phyloP scores from a whole-genome alignment of 2,888 invertebrate genomes.

The Dolomedes plantarius region DNA sequence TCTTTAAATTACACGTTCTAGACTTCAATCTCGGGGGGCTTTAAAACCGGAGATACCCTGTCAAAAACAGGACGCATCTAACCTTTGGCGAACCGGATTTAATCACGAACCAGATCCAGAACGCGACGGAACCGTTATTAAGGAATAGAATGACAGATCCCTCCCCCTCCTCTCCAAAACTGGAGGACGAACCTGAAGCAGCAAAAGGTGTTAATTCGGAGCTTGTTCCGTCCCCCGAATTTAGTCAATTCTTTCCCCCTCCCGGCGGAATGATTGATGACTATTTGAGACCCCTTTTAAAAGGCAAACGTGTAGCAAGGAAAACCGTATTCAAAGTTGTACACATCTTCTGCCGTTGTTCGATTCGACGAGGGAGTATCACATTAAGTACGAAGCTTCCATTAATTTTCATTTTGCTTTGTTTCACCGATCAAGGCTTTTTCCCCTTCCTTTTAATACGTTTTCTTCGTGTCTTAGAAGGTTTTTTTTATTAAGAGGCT shows the following conservation, averaged over 20 bases:
- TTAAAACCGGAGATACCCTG: slow-evolving; percentile 64
- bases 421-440: slow-evolving; percentile 42
- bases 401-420: slow-evolving; percentile 72
- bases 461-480: slow-evolving; percentile 14
- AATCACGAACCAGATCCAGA: slow-evolving; percentile 65
- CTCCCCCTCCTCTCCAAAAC: slow-evolving; percentile 4
- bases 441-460: neutral
- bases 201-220: slow-evolving; percentile 69
- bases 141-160: slow-evolving; percentile 69
- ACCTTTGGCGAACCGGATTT: slow-evolving; percentile 66
- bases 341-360: slow-evolving; percentile 55
- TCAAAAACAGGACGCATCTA: slow-evolving; percentile 62
- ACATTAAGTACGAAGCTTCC: slow-evolving; percentile 59
- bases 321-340: slow-evolving; percentile 49
- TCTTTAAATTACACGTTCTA: slow-evolving; percentile 62
- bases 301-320: slow-evolving; percentile 59
- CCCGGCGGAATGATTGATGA: slow-evolving; percentile 61
- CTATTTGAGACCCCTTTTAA: slow-evolving; percentile 70
- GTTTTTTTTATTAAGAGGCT: slow-evolving; percentile 1
- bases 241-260: slow-evolving; percentile 32
- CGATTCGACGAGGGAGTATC: slow-evolving; percentile 44
- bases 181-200: slow-evolving; percentile 29
- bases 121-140: slow-evolving; percentile 65
- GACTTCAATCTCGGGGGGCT: slow-evolving; percentile 36
- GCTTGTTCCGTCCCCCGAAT: slow-evolving; percentile 31